Percentiles rank a stretch among this genome's conserved stretches.
Conservation (phyloP, 2,797 vertebrate genomes). For the Oryzias dopingdopingensis region DNA sequence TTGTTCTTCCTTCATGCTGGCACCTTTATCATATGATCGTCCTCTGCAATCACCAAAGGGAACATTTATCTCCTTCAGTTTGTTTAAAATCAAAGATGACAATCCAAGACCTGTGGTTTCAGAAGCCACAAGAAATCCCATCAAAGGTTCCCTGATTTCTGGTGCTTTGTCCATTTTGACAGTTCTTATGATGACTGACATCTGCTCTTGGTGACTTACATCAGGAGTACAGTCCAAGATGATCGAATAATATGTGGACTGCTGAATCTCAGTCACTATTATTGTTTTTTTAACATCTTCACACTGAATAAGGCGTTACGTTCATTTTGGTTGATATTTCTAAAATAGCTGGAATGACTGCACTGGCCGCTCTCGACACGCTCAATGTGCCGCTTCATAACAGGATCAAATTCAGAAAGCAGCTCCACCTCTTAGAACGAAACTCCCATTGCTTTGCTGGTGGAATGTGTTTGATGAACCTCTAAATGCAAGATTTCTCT, state of each 20-base stretch:
- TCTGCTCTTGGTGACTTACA: background rate
- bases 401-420: too few species aligned
- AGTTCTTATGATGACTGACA: slow-evolving; percentile 1
- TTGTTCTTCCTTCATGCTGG: background rate
- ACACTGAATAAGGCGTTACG: background rate
- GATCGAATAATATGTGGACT: background rate
- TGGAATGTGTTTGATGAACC: too few species aligned
- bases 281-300: background rate
- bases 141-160: background rate
- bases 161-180: background rate
- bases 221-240: background rate
- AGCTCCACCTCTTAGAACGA: too few species aligned
- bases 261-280: background rate
- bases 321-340: background rate
- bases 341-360: too few species aligned
- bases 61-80: background rate
- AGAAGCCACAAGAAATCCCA: background rate
- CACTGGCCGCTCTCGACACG: too few species aligned
- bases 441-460: too few species aligned
- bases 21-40: background rate
- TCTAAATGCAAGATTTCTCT: too few species aligned
- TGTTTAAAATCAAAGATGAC: slow-evolving; percentile 1
- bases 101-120: background rate
- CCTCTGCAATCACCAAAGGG: background rate
- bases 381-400: too few species aligned